Evolutionary conservation across 2,797 vertebrate genomes (phyloP).

Genomic region (Sebastes trivittatus): DNA sequence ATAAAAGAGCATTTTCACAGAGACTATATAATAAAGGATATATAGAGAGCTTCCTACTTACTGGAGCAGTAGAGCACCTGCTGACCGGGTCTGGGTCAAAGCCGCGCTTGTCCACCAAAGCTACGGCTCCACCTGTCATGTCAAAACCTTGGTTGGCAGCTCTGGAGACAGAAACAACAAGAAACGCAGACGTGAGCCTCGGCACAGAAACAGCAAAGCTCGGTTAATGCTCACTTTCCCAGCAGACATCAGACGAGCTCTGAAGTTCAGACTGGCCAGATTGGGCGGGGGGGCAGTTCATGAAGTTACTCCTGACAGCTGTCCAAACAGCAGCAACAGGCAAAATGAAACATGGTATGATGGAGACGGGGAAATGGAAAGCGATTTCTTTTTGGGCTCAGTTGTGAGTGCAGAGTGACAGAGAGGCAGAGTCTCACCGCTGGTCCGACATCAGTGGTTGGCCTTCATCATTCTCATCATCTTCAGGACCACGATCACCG

Average conservation of each 20-base stretch:
- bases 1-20: not conserved
- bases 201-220: slow-evolving; percentile 11
- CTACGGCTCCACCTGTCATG: not conserved
- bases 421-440: slow-evolving; percentile 35
- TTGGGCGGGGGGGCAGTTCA: not conserved
- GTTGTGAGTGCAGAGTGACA: not conserved
- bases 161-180: slow-evolving; percentile 55
- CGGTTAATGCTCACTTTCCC: slow-evolving; percentile 9
- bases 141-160: not conserved
- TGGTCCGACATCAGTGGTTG: slow-evolving; percentile 2
- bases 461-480: not conserved
- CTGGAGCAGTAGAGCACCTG: not conserved
- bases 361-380: slow-evolving; percentile 14
- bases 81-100: not conserved
- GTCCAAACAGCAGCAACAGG: slow-evolving; percentile 27
- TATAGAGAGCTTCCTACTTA: slow-evolving; percentile 17
- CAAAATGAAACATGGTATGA: slow-evolving; percentile 13
- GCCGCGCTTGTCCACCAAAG: slow-evolving; percentile 33
- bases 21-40: not conserved
- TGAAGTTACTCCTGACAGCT: slow-evolving; percentile 26
- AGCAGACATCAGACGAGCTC: slow-evolving; percentile 11
- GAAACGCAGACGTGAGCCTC: slow-evolving; percentile 21
- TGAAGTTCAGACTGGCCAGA: slow-evolving; percentile 18
- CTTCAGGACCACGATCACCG: not conserved
- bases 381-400: slow-evolving; percentile 8